Evolutionary conservation across 2,797 vertebrate species (phyloP), one percentile per base, ranked within the genome.

Genomic region (Kryptolebias ocellatus): DNA sequence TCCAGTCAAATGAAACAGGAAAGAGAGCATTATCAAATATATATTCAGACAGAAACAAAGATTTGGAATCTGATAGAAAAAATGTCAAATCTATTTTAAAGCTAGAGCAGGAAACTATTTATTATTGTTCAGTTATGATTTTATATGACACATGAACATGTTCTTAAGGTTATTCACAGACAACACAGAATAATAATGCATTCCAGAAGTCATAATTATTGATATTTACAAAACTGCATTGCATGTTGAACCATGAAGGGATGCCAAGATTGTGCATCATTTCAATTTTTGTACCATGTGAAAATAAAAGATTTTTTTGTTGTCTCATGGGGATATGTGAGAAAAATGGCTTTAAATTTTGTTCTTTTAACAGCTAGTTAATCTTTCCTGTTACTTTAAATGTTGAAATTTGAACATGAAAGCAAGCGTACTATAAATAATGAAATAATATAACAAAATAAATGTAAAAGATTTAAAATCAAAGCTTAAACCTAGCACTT

Each of bases 121-220:
- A 39, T 70, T 56, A 70, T 49, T 44, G 3, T 42, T 76, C 49
- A 27, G 37, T 70, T 68, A 18, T 5, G n/a, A 74, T 66, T 70
- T 58, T 24, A 24, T 24, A 24, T 1, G 20, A 34, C 31, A 34
- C 31, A 34, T 34, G 31, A 34, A 34, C 31, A 34, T 34, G 4
- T 34, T 34, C 31, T 34, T 3, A 34, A 4, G 1, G 7, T 34
- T 34, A 34, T 34, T 34, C 31, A 34, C 5, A 34, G 5, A 5
- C 31, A 34, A 34, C 31, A 34, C 31, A 34, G 4, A 5, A 34
- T 34, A 1, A 10, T 10, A 39, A 39, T 39, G 9, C 37, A 39
- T 39, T 39, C 37, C 11, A 39, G 37, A 39, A 39, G 9, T 34
- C 7, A 10, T 10, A 2, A 10, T 39, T 39, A 39, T 39, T 39